A percentile compares a stretch with the other conserved stretches of the same genome.
phyloP scores from a whole-genome alignment of 2,113 vertebrate species.

The Aptenodytes patagonicus region DNA sequence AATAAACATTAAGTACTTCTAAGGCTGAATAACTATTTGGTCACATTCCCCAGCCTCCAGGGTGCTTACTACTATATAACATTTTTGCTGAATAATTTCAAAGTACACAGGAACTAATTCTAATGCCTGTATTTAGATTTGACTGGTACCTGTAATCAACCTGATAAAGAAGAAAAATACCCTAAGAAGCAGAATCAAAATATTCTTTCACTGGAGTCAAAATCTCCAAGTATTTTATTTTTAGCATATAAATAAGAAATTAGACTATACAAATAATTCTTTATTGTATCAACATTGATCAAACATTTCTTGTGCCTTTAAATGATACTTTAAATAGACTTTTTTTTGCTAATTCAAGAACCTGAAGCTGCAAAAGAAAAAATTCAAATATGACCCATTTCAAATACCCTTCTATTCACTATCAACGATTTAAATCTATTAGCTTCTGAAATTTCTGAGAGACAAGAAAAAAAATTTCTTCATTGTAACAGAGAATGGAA shows the following conservation, averaged over 20 bases:
- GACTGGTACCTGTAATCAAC: background rate
- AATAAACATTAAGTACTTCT: conserved; percentile 27
- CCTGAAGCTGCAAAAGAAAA: background rate
- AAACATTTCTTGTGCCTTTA: background rate
- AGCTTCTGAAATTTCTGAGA: background rate
- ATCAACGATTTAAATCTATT: background rate
- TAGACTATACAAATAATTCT: background rate
- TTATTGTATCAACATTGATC: background rate
- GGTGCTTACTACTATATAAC: background rate
- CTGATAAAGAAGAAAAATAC: background rate
- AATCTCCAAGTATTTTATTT: background rate
- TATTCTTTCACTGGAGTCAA: background rate
- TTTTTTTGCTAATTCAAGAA: background rate
- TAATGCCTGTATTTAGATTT: background rate
- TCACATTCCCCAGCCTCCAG: background rate
- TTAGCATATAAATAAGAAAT: background rate
- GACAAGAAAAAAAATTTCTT: background rate
- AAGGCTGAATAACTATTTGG: background rate
- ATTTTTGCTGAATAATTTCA: conserved; percentile 14
- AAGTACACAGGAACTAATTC: background rate
- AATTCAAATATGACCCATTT: background rate
- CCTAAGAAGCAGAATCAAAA: background rate
- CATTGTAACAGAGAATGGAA: background rate
- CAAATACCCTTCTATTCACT: background rate
- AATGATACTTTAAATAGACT: background rate